Evolutionary conservation across 2,888 invertebrate genomes (phyloP).

Genomic region (Agrotis puta): DNA sequence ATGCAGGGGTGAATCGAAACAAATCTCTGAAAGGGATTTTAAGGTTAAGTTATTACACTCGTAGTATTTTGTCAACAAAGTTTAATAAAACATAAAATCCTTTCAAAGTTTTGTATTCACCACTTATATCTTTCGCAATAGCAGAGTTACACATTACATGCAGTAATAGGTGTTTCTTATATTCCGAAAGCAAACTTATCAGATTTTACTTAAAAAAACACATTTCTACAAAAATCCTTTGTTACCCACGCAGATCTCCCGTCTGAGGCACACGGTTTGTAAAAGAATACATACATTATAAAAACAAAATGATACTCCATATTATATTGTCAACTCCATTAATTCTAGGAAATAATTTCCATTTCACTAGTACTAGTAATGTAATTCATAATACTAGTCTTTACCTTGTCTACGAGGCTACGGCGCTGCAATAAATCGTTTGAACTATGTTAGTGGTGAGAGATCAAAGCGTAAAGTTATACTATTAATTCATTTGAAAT

Average conservation of each 20-base stretch:
- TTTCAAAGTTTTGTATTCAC: too few relatives aligned
- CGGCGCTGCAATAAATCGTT: neutral
- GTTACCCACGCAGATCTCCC: neutral
- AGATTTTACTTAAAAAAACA: too few relatives aligned
- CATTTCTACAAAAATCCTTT: too few relatives aligned
- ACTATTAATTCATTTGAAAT: neutral
- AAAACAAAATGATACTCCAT: neutral
- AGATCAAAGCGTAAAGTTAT: neutral
- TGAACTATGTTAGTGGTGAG: neutral
- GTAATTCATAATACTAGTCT: neutral
- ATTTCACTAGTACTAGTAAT: neutral
- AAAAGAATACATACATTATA: neutral
- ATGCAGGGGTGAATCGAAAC: too few relatives aligned
- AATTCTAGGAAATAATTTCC: neutral
- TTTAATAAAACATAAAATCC: too few relatives aligned
- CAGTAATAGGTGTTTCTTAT: too few relatives aligned
- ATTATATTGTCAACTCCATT: neutral
- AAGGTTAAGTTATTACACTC: too few relatives aligned
- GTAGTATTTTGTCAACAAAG: too few relatives aligned
- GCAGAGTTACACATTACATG: too few relatives aligned
- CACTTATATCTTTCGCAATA: too few relatives aligned
- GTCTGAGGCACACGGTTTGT: neutral
- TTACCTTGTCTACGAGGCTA: neutral
- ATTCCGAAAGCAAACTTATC: too few relatives aligned
- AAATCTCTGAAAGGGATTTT: too few relatives aligned